Base-by-base conservation (phyloP, 2,888 invertebrate species). In the Xestia rhomboidea region DNA sequence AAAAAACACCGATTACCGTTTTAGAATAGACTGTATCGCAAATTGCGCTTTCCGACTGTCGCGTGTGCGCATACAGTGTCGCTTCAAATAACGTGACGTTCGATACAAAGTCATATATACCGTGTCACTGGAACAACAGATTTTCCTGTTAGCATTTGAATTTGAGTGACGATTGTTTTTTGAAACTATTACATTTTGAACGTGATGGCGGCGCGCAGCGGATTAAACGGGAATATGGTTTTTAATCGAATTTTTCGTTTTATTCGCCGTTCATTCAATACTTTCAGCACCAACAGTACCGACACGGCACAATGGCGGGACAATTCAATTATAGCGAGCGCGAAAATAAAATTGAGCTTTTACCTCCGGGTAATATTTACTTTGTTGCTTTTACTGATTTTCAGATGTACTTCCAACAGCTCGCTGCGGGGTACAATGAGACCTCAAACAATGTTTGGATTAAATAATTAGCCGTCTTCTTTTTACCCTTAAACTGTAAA, bases 121-220 rank as follows among this genome's bases (percentile, higher is more conserved):
- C 1, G 57, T 66, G 60, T 62, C 60, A 75, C 66, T 57, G 60
- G 57, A 69, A 67, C 71, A 68, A 44, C 30, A 68, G 27, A 11
- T 82, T 44, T 82, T 57, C 41, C 38, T 57, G 34, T 77, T 77
- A 67, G n/a, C 60, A 27, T 82, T 54, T 49, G 44, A 70, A 49
- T 70, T 70, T 79, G 84, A 84, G 46, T 84, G 69, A 79, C 66
- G 60, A 57, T 69, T 62, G 64, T 38, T 73, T 60, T 68, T 49
- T 18, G 30, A 21, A 72, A 83, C 77, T 51, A 24, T 24, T 46
- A 38, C 51, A 41, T 44, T n/a, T 67, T 34, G 54, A 46, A 64
- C 27, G 8, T 38, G 51, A 15, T 21, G 7, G 21, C 27, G 21
- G 10, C 38, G 38, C 38, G 38, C 38, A 10, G 38, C 38, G 0